These are phyloP conservation scores for Euthynnus affinis DNA, from an alignment of 2,797 vertebrate genomes.

Conservation along the genomic window DNA sequence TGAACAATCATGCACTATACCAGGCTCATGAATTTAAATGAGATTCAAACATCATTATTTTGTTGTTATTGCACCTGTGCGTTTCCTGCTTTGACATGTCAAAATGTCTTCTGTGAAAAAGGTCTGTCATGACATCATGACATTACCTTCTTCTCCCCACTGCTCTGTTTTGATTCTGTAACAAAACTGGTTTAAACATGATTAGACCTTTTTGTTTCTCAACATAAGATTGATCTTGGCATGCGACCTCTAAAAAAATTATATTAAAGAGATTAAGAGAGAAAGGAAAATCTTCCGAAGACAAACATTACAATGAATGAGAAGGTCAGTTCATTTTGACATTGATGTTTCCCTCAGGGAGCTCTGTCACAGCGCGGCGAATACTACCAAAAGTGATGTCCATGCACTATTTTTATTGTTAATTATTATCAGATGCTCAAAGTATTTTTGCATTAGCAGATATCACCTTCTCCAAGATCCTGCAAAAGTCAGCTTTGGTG, in stretches of 20 bases:
- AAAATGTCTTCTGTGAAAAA: neutral
- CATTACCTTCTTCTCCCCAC: neutral
- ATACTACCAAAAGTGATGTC: slow-evolving; percentile 22
- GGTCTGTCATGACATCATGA: neutral
- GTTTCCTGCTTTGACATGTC: neutral
- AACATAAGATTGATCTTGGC: slow-evolving; percentile 19
- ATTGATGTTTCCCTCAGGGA: slow-evolving; percentile 34
- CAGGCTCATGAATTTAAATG: neutral
- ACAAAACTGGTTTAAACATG: slow-evolving; percentile 27
- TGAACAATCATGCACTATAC: neutral
- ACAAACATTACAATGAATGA: slow-evolving; percentile 34
- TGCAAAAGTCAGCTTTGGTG: neutral
- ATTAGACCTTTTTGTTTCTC: slow-evolving; percentile 23
- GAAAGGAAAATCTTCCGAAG: slow-evolving; percentile 32
- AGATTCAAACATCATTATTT: neutral
- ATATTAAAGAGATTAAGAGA: slow-evolving; percentile 35
- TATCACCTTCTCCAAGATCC: slow-evolving; percentile 17
- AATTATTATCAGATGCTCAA: slow-evolving; percentile 28
- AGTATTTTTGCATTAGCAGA: slow-evolving; percentile 1
- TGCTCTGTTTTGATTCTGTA: slow-evolving; percentile 29
- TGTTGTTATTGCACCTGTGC: neutral
- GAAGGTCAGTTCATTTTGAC: slow-evolving; percentile 44
- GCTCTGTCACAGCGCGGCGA: slow-evolving; percentile 28
- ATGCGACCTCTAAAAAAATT: slow-evolving; percentile 45
- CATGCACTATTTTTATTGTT: slow-evolving; percentile 51